These are phyloP conservation scores for Calameuta filiformis DNA, from an alignment of 2,888 invertebrate species.

Conservation along the genomic window DNA sequence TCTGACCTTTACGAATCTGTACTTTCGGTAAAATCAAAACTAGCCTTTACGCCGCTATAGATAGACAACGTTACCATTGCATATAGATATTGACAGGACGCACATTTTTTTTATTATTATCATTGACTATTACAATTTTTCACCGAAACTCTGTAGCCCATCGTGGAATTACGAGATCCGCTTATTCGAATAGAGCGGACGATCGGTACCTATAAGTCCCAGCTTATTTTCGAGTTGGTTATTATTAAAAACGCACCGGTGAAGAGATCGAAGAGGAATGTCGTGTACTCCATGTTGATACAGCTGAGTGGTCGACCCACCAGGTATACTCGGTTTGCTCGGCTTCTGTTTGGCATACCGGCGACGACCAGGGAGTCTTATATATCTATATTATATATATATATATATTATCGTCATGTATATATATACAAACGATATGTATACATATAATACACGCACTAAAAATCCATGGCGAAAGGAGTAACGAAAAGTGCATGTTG, in stretches of 20 bases:
- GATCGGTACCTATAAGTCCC: conserved; percentile 21
- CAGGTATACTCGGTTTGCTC: conserved; percentile 55
- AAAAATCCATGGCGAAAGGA: background rate
- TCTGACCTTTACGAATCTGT: background rate
- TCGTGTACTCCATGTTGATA: conserved; percentile 65
- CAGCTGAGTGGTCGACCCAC: conserved; percentile 65
- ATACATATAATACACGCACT: background rate
- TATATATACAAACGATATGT: background rate
- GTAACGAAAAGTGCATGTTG: background rate
- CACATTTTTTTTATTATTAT: background rate
- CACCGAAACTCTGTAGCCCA: background rate
- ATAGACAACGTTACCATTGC: background rate
- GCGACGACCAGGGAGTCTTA: background rate
- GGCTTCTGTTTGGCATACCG: conserved; percentile 65
- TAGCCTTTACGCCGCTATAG: too few species aligned
- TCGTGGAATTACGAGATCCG: background rate
- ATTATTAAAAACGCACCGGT: conserved; percentile 49
- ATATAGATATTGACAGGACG: background rate
- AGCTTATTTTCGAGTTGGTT: conserved; percentile 36
- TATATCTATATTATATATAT: background rate
- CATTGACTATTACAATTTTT: background rate
- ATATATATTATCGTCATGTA: background rate
- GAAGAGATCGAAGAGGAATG: conserved; percentile 62
- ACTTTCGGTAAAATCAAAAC: background rate
- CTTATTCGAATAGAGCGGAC: background rate